These are phyloP conservation scores for Hydractinia symbiolongicarpus DNA, from an alignment of 30 jellyfish, hydroid and myxozoan genomes.

Conservation along the genomic window DNA sequence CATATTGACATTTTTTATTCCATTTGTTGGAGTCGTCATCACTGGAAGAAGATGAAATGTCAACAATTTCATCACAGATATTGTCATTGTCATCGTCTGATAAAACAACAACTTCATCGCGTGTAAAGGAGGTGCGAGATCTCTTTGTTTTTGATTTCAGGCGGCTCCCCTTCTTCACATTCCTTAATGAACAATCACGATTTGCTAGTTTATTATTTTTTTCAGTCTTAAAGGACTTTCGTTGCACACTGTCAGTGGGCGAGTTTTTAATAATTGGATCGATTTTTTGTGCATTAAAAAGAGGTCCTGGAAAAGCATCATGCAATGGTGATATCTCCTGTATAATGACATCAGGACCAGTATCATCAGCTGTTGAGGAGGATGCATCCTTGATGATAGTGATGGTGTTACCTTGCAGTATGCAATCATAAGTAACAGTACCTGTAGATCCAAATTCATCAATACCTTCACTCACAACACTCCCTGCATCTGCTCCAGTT, in stretches of 20 bases:
- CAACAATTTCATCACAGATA: background rate
- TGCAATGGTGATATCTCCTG: background rate
- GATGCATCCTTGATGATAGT: slow-evolving; percentile 9
- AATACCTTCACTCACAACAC: background rate
- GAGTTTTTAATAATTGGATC: background rate
- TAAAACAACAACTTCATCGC: background rate
- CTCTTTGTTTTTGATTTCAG: background rate
- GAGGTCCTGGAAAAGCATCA: background rate
- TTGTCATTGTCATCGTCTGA: background rate
- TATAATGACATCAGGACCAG: slow-evolving; percentile 9
- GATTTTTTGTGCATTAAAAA: background rate
- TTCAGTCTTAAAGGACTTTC: background rate
- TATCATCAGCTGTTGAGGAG: background rate
- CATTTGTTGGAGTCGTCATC: too few relatives aligned
- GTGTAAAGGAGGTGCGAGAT: background rate
- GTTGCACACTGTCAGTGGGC: background rate
- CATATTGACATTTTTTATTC: too few relatives aligned
- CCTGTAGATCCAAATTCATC: background rate
- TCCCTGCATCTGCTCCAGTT: background rate
- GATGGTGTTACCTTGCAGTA: slow-evolving; percentile 1
- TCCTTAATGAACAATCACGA: background rate
- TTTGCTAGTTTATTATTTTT: background rate
- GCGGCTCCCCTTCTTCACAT: background rate
- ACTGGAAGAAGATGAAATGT: background rate
- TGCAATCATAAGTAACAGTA: background rate